Percentiles rank a stretch among this genome's conserved stretches.
These are phyloP conservation scores for Lasiurus borealis DNA, from an alignment of 2,113 vertebrate species.

Conservation along the genomic window DNA sequence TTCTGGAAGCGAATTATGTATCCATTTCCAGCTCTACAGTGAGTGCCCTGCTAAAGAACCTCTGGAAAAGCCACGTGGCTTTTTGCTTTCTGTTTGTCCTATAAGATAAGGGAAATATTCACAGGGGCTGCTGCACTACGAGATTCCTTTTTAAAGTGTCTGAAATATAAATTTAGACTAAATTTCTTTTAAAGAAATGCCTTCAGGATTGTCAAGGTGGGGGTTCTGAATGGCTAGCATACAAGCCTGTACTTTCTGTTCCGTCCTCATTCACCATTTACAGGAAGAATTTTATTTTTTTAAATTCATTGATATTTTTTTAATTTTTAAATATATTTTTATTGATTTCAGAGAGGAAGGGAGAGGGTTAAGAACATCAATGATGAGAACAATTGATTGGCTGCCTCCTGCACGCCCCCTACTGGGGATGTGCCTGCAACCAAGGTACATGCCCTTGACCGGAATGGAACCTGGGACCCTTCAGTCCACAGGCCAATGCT, in stretches of 20 bases:
- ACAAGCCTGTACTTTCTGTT: background rate
- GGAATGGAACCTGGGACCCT: too few species aligned
- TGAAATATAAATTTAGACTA: constrained; percentile 9
- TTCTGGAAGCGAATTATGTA: background rate
- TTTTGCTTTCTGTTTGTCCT: background rate
- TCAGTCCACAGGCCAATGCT: too few species aligned
- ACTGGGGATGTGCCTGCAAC: too few species aligned
- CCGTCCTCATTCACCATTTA: background rate
- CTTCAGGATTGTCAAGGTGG: background rate
- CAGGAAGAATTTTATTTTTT: background rate
- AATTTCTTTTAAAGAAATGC: background rate
- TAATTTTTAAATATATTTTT: too few species aligned
- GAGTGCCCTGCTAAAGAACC: background rate
- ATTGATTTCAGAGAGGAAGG: too few species aligned
- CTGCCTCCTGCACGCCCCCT: too few species aligned
- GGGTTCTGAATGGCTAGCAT: background rate
- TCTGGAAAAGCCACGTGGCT: background rate
- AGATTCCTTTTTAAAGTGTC: background rate
- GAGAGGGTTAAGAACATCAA: too few species aligned
- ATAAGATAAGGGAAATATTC: constrained; percentile 7
- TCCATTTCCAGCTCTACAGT: background rate
- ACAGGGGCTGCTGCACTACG: background rate
- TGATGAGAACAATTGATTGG: too few species aligned
- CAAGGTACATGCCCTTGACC: too few species aligned
- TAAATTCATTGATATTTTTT: too few species aligned